Evolutionary conservation across 2,797 vertebrate genomes (phyloP), one percentile per base, ranked within the genome.

Genomic region (Mormyrops boulengeri): DNA sequence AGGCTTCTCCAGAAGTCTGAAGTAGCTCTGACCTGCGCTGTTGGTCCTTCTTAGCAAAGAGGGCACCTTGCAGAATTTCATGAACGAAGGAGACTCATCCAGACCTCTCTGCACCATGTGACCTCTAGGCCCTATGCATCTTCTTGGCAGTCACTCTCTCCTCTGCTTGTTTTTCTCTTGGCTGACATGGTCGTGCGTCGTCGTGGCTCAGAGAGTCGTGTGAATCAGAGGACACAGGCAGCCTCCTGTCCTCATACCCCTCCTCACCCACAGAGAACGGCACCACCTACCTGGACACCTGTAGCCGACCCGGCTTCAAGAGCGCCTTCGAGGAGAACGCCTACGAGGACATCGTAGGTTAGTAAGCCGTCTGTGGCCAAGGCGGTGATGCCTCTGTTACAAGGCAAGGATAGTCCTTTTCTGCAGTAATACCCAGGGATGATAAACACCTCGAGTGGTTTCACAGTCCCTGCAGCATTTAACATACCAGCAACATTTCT

Each of bases 261-360:
- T 93, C 96, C 52, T 97, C 97, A 89, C 97, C 97, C 26, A 97
- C 96, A 90, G 97, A 99, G 94, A 99, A 99, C 30, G 98, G 99
- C 94, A 97, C 97, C 0, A 82, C 92, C 89, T 92, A 94, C 91
- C 90, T 91, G 86, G 97, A 96, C 92, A 95, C 92, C 90, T 97
- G 95, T 93, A 96, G 94, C 91, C 97, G 96, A 90, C 97, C 97
- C 93, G 96, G 94, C 95, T 97, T 97, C 91, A 99, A 99, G 96
- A 98, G 97, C 98, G 98, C 98, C 96, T 97, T 97, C 96, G 98
- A 99, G 96, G 99, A 99, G 93, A 99, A 99, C 90, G 95, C 98
- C 91, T 99, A 99, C 92, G 98, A 99, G 95, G 99, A 99, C 92
- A 99, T 99, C 89, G 97, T 98, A 94, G 99, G 99, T 99, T 96